phyloP scores from a whole-genome alignment of 2,113 vertebrate genomes.

The Taxidea taxus region DNA sequence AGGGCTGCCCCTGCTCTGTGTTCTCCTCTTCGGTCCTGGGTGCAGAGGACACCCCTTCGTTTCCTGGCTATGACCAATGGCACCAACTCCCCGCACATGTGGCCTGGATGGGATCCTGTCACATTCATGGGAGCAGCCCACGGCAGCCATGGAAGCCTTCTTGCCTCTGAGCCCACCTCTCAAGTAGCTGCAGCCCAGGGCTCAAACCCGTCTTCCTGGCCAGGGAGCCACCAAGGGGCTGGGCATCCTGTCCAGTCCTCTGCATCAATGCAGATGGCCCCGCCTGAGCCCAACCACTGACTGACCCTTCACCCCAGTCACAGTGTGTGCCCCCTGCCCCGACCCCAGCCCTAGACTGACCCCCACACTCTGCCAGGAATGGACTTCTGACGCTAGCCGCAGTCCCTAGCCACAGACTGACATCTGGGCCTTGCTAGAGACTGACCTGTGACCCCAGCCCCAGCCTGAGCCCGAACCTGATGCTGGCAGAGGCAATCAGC shows the following conservation, averaged over 20 bases:
- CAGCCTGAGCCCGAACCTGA: not conserved
- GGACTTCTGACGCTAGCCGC: not conserved
- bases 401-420: not conserved
- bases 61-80: not conserved
- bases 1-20: not conserved
- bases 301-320: not conserved
- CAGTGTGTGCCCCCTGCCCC: not conserved
- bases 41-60: no score
- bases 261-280: not conserved
- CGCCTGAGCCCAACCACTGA: not conserved
- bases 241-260: not conserved
- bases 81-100: not conserved
- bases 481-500: not conserved
- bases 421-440: not conserved
- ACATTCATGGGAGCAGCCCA: not conserved
- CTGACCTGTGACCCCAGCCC: not conserved
- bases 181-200: not conserved
- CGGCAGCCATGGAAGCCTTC: not conserved
- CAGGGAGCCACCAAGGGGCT: not conserved
- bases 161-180: not conserved
- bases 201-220: not conserved
- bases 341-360: not conserved
- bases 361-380: not conserved
- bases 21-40: not conserved
- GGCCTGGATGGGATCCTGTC: not conserved